Conservation (phyloP, 2,113 vertebrate genomes). For the Microtus richardsoni region DNA sequence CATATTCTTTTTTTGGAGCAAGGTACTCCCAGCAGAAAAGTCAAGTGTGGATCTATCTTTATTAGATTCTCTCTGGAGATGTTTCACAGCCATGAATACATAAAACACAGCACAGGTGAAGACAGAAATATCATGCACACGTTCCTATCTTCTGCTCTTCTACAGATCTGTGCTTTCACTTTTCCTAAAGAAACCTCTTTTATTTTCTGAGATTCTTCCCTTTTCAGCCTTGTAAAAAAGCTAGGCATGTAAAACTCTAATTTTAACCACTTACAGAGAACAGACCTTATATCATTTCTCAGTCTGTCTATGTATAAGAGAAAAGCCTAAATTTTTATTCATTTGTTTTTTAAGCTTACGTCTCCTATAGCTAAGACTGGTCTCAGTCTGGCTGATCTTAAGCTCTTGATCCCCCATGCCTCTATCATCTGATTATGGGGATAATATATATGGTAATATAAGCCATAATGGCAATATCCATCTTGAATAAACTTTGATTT, state of each 20-base stretch:
- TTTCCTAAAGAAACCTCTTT: neutral
- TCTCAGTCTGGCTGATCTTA: neutral
- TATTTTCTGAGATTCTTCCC: too few species aligned
- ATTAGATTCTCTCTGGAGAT: neutral
- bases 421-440: too few species aligned
- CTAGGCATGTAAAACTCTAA: neutral
- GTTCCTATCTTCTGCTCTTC: neutral
- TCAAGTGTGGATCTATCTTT: neutral
- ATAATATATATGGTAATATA: neutral
- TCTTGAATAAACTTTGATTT: too few species aligned
- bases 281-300: neutral
- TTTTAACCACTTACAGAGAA: neutral
- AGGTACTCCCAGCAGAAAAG: neutral
- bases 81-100: neutral
- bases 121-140: neutral
- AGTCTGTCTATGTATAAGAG: neutral
- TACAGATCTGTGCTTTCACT: neutral
- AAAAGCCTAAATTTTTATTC: neutral
- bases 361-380: neutral
- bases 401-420: too few species aligned
- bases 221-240: fast-evolving
- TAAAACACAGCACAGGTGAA: fast-evolving
- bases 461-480: neutral
- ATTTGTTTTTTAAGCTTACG: neutral
- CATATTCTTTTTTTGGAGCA: neutral